Conservation (phyloP, 2,888 invertebrate genomes). For the Terebella lapidaria region DNA sequence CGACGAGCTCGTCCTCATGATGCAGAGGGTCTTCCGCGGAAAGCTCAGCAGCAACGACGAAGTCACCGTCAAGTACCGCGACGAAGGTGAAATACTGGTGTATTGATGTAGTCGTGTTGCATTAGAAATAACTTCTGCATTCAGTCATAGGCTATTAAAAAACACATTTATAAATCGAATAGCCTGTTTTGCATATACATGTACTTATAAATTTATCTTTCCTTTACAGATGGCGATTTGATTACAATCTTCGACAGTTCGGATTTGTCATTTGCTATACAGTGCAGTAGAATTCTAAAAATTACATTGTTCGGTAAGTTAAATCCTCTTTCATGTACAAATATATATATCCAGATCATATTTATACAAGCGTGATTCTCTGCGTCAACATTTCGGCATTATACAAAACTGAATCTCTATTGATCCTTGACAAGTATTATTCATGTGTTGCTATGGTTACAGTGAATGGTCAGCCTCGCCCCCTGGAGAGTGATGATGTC, state of each 20-base stretch:
- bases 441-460: constrained; percentile 8
- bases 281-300: constrained; percentile 64
- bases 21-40: constrained; percentile 67
- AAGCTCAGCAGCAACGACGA: constrained; percentile 64
- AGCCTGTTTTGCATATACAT: too few relatives aligned
- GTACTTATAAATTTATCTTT: not conserved
- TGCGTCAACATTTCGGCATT: too few relatives aligned
- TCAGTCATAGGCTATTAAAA: too few relatives aligned
- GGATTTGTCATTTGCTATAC: constrained; percentile 67
- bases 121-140: too few relatives aligned
- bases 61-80: constrained; percentile 67
- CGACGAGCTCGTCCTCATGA: constrained; percentile 65
- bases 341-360: too few relatives aligned
- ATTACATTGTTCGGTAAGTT: constrained; percentile 60
- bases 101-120: too few relatives aligned
- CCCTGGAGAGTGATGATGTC: constrained; percentile 53
- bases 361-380: too few relatives aligned
- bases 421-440: too few relatives aligned
- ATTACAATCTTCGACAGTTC: constrained; percentile 69
- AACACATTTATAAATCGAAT: too few relatives aligned
- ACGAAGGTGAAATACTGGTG: constrained; percentile 59
- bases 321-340: not conserved
- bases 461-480: constrained; percentile 53
- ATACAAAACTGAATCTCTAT: too few relatives aligned
- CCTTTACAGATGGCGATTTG: constrained; percentile 63